Conservation (phyloP, 1,140 invertebrate genomes). For the Sminthurides bifidus region DNA sequence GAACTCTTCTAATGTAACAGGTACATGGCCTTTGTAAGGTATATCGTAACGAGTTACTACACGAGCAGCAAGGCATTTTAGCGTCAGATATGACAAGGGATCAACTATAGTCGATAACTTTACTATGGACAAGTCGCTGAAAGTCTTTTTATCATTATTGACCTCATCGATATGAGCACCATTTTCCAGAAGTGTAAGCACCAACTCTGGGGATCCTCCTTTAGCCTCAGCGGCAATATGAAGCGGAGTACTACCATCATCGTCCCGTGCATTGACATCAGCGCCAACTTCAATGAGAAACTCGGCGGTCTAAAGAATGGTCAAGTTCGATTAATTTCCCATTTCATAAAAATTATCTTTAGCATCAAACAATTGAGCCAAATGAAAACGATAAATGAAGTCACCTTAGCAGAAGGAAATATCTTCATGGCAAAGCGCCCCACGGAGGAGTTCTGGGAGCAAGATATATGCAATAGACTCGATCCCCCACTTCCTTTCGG, state of each 20-base stretch:
- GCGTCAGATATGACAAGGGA: constrained; percentile 60
- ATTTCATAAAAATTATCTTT: too few species aligned
- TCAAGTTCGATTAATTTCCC: too few species aligned
- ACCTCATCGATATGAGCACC: constrained; percentile 80
- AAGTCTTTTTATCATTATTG: constrained; percentile 65
- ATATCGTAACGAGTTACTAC: constrained; percentile 54
- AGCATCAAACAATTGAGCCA: too few species aligned
- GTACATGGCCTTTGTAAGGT: constrained; percentile 49
- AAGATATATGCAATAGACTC: constrained; percentile 72
- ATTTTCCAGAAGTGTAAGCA: constrained; percentile 54
- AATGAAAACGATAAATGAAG: neutral
- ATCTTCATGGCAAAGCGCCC: constrained; percentile 59
- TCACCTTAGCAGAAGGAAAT: constrained; percentile 59
- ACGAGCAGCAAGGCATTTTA: constrained; percentile 68
- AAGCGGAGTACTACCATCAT: constrained; percentile 66
- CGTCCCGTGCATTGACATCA: constrained; percentile 58
- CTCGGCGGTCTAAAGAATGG: constrained; percentile 45
- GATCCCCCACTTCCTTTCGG: constrained; percentile 54
- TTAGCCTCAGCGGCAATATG: constrained; percentile 54
- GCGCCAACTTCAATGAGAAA: constrained; percentile 72
- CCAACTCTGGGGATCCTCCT: constrained; percentile 45
- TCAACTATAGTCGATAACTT: constrained; percentile 54
- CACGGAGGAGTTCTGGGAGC: constrained; percentile 45
- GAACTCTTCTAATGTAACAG: constrained; percentile 43
- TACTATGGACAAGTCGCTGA: constrained; percentile 54